Evolutionary conservation across 92 coral and sea anemone species (phyloP).

Genomic region (Bergia sp.): DNA sequence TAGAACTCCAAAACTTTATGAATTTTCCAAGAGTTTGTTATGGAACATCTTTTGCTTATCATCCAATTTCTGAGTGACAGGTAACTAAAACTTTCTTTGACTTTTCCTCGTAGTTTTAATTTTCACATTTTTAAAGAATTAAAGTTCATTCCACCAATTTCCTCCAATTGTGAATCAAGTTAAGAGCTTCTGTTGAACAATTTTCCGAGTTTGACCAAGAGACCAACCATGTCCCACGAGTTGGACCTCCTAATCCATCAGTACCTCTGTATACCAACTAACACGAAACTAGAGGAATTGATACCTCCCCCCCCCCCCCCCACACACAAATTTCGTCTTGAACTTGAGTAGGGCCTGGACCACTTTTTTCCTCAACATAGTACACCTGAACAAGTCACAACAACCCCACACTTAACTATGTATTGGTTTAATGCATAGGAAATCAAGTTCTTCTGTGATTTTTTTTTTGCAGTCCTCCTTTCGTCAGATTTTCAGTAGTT

Average conservation of each 20-base stretch:
- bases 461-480: slow-evolving; percentile 56
- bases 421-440: neutral
- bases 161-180: no score
- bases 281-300: neutral
- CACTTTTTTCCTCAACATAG: neutral
- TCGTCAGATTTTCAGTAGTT: slow-evolving; percentile 59
- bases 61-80: neutral
- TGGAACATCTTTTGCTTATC: neutral
- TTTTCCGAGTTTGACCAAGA: no score
- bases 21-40: no score
- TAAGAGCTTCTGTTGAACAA: no score
- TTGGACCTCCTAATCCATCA: no score
- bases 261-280: no score
- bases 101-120: no score
- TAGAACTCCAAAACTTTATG: no score
- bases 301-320: neutral
- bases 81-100: neutral
- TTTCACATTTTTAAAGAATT: no score
- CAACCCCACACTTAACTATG: neutral
- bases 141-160: no score
- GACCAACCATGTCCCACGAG: no score
- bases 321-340: neutral
- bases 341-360: neutral
- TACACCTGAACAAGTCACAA: no score
- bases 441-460: neutral